Conservation (phyloP, 2,797 vertebrate species). For the Serranus cabrilla region DNA sequence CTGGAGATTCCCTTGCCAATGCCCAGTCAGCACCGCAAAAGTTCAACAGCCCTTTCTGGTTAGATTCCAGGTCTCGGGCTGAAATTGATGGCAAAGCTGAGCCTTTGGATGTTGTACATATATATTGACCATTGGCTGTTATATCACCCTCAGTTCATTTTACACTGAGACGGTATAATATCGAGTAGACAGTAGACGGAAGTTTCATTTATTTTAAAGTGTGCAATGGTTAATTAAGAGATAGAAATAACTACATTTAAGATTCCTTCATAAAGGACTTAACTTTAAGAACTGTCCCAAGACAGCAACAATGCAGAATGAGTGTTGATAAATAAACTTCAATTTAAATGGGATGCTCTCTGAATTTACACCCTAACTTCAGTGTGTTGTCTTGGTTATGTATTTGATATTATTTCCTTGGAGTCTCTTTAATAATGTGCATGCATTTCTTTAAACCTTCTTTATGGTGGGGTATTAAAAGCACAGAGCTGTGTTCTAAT, state of each 20-base stretch:
- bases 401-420: conserved; percentile 86
- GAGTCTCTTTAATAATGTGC: conserved; percentile 86
- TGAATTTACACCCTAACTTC: conserved; percentile 72
- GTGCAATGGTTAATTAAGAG: conserved; percentile 30
- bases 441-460: conserved; percentile 83
- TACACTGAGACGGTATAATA: conserved; percentile 6
- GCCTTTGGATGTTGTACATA: conserved; percentile 19
- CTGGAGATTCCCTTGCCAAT: conserved; percentile 75
- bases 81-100: conserved; percentile 32
- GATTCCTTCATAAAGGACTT: conserved; percentile 42
- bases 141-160: background rate
- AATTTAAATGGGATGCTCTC: conserved; percentile 70
- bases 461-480: conserved; percentile 84
- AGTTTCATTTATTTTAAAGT: background rate
- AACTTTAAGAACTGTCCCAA: conserved; percentile 55
- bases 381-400: conserved; percentile 78
- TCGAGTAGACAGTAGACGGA: background rate
- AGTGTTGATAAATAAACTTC: conserved; percentile 73
- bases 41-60: conserved; percentile 49
- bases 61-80: conserved; percentile 33
- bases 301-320: conserved; percentile 51
- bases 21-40: conserved; percentile 74
- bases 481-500: conserved; percentile 81
- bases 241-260: conserved; percentile 36
- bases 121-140: conserved; percentile 15